Percentiles rank a stretch among this genome's conserved stretches.
Evolutionary conservation across 2,113 vertebrate genomes (phyloP).

Genomic region (Lipotes vexillifer): DNA sequence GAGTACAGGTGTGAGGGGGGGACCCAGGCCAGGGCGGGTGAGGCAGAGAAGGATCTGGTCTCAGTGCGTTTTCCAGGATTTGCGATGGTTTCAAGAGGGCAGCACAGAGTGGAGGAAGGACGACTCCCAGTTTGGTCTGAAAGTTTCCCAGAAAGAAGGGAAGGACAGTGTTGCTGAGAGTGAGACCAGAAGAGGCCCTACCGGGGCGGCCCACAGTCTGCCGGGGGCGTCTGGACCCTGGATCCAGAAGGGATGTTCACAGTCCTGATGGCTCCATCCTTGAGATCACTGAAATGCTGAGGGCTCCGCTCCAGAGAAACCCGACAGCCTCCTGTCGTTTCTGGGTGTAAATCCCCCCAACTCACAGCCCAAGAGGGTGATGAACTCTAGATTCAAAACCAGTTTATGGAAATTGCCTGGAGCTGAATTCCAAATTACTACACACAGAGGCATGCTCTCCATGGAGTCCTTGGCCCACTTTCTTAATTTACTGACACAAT

Average conservation of each 20-base stretch:
- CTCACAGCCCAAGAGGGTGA: neutral
- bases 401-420: slow-evolving; percentile 59
- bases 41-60: neutral
- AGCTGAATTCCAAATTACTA: slow-evolving; percentile 40
- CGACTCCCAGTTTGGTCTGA: too few species aligned
- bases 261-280: neutral
- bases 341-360: neutral
- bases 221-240: accelerated
- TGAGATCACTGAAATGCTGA: accelerated
- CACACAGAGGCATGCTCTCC: slow-evolving; percentile 47
- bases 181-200: accelerated
- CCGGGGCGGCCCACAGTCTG: too few species aligned
- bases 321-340: neutral
- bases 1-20: accelerated
- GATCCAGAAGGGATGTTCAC: neutral
- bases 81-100: accelerated
- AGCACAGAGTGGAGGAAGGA: neutral
- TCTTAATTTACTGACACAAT: slow-evolving; percentile 45
- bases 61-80: neutral
- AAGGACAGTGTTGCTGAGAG: neutral
- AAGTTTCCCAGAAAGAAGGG: too few species aligned
- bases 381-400: slow-evolving; percentile 2
- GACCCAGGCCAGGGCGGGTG: too few species aligned
- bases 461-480: slow-evolving; percentile 4
- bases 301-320: neutral